Conservation (phyloP, 2,113 vertebrate genomes). For the Pitta sordida region DNA sequence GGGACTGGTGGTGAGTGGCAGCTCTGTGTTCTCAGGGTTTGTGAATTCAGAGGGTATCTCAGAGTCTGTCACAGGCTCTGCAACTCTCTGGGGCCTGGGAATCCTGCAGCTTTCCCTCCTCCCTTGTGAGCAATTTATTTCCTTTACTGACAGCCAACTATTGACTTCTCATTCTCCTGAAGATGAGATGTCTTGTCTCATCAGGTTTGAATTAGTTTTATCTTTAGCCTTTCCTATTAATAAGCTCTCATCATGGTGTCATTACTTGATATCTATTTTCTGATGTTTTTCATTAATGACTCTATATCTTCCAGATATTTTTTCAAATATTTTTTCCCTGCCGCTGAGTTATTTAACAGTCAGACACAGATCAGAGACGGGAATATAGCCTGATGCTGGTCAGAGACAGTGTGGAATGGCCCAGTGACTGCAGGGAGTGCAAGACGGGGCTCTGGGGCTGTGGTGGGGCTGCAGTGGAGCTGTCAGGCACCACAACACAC, state of each 20-base stretch:
- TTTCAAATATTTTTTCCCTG: background rate
- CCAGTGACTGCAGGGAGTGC: rapidly evolving
- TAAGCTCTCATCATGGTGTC: background rate
- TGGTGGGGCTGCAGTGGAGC: background rate
- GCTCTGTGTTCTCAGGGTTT: background rate
- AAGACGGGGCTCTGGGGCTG: background rate
- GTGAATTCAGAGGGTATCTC: background rate
- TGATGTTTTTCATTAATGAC: background rate
- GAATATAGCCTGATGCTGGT: background rate
- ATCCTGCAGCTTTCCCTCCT: background rate
- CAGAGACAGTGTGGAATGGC: background rate
- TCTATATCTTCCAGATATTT: background rate
- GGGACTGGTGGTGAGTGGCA: background rate
- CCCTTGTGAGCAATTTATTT: constrained; percentile 28
- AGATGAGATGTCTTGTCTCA: constrained; percentile 49
- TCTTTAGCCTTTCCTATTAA: constrained; percentile 48
- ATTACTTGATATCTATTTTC: constrained; percentile 38
- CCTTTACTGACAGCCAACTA: constrained; percentile 25
- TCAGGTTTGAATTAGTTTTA: constrained; percentile 58
- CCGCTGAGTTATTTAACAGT: background rate
- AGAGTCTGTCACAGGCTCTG: background rate
- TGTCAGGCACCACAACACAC: background rate
- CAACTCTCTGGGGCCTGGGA: background rate
- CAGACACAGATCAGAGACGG: background rate
- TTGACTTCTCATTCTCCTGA: constrained; percentile 28